Percentiles rank a stretch among this genome's conserved stretches.
Evolutionary conservation across 1,140 invertebrate genomes (phyloP).

Genomic region (Drosophila ambigua): DNA sequence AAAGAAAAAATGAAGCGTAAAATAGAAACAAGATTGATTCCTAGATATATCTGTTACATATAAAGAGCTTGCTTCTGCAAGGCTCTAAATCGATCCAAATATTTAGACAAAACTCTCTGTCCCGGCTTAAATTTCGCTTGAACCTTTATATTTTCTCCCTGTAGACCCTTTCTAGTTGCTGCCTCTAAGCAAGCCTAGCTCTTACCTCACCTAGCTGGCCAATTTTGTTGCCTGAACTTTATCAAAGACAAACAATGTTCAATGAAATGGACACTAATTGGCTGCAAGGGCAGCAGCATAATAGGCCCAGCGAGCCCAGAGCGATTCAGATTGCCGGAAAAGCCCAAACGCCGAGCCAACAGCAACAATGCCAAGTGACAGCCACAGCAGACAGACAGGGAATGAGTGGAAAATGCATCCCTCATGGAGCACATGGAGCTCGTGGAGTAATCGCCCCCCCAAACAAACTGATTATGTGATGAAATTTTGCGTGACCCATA

Average conservation of each 20-base stretch:
- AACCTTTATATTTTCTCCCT: background rate
- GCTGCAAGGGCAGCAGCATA: slow-evolving; percentile 72
- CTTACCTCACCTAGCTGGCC: slow-evolving; percentile 23
- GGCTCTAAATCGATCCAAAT: no score
- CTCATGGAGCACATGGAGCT: slow-evolving; percentile 18
- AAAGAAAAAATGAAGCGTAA: no score
- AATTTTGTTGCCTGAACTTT: slow-evolving; percentile 39
- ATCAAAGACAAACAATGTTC: slow-evolving; percentile 64
- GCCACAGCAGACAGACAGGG: slow-evolving; percentile 1
- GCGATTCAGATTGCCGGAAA: slow-evolving; percentile 53
- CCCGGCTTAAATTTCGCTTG: background rate
- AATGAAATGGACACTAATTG: slow-evolving; percentile 77
- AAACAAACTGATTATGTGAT: slow-evolving; percentile 72
- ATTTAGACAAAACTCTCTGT: no score
- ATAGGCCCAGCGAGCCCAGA: slow-evolving; percentile 24
- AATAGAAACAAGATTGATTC: no score
- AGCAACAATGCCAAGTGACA: slow-evolving; percentile 34
- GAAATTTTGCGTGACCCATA: slow-evolving; percentile 80
- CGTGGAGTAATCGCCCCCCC: slow-evolving; percentile 49
- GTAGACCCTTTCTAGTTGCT: slow-evolving; percentile 1
- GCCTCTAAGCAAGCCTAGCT: slow-evolving; percentile 6
- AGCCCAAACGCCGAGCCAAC: slow-evolving; percentile 38
- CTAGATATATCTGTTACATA: no score
- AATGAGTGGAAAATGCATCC: slow-evolving; percentile 61
- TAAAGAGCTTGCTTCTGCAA: no score